These are phyloP conservation scores for Rhodinocichla rosea DNA, from an alignment of 2,113 vertebrate genomes.

Conservation along the genomic window DNA sequence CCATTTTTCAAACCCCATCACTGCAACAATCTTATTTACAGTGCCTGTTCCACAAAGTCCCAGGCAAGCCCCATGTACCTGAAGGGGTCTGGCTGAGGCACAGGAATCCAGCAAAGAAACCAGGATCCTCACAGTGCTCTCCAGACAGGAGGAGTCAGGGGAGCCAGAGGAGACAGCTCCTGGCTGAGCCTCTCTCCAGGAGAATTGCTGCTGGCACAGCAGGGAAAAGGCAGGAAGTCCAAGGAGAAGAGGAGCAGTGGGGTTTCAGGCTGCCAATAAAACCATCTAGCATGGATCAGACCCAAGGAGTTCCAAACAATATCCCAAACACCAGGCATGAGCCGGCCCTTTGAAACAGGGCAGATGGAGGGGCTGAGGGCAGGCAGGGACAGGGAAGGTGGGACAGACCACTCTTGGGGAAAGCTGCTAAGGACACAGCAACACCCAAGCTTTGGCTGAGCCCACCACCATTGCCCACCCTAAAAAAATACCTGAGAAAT, in stretches of 20 bases:
- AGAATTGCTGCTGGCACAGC: slow-evolving; percentile 7
- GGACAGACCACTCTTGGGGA: neutral
- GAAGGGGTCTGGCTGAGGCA: neutral
- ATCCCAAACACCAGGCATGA: neutral
- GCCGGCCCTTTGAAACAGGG: neutral
- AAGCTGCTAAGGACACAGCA: neutral
- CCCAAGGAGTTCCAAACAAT: neutral
- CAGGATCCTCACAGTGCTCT: neutral
- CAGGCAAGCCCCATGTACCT: neutral
- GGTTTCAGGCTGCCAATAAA: slow-evolving; percentile 36
- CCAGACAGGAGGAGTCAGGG: neutral
- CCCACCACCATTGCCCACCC: neutral
- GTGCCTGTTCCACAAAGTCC: neutral
- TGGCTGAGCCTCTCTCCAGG: neutral
- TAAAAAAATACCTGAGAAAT: neutral
- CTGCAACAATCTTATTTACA: neutral
- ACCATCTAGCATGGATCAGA: slow-evolving; percentile 4
- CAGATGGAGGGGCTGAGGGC: neutral
- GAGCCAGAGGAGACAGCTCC: neutral
- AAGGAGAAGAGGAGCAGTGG: slow-evolving; percentile 2
- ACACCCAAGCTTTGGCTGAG: neutral
- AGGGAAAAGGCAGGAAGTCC: slow-evolving; percentile 5
- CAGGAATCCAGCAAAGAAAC: neutral
- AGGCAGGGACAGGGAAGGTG: neutral
- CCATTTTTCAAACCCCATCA: neutral